Evolutionary conservation across 2,113 vertebrate genomes (phyloP).

Genomic region (Megaptera novaeangliae): DNA sequence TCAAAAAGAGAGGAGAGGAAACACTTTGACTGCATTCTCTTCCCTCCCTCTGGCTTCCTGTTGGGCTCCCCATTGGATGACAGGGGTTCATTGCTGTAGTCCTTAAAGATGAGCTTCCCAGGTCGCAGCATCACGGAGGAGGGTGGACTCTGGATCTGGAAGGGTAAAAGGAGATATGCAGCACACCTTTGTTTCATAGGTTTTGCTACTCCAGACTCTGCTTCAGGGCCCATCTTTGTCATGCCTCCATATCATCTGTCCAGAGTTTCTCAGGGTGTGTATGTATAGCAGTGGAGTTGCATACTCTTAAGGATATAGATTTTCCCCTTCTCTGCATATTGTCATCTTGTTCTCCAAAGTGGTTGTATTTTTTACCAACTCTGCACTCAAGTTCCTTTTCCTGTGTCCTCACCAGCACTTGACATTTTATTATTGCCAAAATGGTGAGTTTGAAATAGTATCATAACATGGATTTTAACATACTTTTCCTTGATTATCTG

Average conservation of each 20-base stretch:
- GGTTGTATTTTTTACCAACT: neutral
- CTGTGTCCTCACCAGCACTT: neutral
- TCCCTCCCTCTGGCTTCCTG: neutral
- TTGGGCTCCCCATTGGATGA: neutral
- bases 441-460: neutral
- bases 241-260: neutral
- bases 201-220: rapidly evolving
- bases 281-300: neutral
- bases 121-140: neutral
- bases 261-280: neutral
- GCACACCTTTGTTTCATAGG: neutral
- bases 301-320: neutral
- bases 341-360: neutral
- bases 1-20: neutral
- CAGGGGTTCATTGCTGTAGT: neutral
- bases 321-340: neutral
- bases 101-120: neutral
- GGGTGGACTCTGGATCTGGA: neutral
- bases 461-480: neutral
- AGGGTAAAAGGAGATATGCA: neutral
- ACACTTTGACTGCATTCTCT: neutral
- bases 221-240: neutral
- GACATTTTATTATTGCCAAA: neutral
- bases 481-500: neutral
- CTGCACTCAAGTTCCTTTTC: neutral